Conservation (phyloP, 2,797 vertebrate species). For the Lutjanus argentimaculatus region DNA sequence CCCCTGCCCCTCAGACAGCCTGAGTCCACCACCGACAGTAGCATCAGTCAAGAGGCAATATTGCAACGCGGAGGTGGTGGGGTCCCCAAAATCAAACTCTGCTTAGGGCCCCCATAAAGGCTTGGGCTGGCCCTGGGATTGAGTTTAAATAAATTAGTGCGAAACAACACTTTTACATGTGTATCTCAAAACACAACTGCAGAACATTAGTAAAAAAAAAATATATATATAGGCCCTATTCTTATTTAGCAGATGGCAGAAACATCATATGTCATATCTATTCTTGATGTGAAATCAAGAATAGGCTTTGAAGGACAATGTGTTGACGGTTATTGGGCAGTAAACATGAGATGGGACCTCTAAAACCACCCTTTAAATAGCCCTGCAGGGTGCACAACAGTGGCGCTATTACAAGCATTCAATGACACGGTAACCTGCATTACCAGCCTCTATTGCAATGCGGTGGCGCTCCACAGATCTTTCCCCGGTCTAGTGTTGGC, state of each 20-base stretch:
- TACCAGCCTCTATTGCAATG: slow-evolving; percentile 59
- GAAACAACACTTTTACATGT: not conserved
- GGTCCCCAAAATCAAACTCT: too few relatives aligned
- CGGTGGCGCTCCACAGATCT: slow-evolving; percentile 61
- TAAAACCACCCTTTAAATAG: slow-evolving; percentile 69
- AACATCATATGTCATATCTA: not conserved
- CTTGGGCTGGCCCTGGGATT: too few relatives aligned
- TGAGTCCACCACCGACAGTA: too few relatives aligned
- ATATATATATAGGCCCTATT: too few relatives aligned
- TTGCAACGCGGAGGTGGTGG: too few relatives aligned
- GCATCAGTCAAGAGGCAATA: too few relatives aligned
- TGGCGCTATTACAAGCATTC: slow-evolving; percentile 57
- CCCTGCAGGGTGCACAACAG: slow-evolving; percentile 51
- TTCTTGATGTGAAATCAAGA: slow-evolving; percentile 19
- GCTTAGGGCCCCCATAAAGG: too few relatives aligned
- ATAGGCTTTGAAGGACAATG: slow-evolving; percentile 52
- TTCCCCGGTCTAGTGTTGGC: slow-evolving; percentile 32
- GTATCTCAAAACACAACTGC: not conserved
- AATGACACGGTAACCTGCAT: slow-evolving; percentile 75
- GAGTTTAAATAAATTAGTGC: not conserved
- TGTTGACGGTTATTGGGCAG: slow-evolving; percentile 32
- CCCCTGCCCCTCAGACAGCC: too few relatives aligned
- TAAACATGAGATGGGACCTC: slow-evolving; percentile 32
- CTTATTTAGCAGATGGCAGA: not conserved
- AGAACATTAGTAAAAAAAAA: not conserved